Conservation (phyloP, 2,888 invertebrate species). For the Tethea ocularis region DNA sequence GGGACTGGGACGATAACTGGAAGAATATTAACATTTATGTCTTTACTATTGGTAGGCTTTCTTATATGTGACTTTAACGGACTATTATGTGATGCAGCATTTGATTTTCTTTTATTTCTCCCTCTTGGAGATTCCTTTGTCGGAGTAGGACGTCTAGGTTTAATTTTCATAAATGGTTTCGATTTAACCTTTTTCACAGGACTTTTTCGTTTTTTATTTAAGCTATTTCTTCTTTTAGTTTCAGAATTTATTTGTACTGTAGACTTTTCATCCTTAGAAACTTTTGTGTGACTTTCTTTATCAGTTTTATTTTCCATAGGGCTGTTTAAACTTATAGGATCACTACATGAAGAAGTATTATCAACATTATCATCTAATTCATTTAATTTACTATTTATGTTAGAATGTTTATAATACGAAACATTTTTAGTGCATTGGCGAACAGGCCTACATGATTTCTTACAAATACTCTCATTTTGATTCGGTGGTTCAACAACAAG, state of each 20-base stretch:
- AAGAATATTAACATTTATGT: conserved; percentile 35
- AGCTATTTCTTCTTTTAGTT: conserved; percentile 35
- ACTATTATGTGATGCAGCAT: conserved; percentile 27
- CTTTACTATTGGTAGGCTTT: conserved; percentile 48
- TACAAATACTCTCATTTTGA: conserved; percentile 31
- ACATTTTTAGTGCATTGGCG: conserved; percentile 76
- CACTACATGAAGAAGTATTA: conserved; percentile 47
- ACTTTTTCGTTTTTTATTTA: conserved; percentile 52
- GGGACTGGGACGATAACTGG: conserved; percentile 42
- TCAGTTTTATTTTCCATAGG: conserved; percentile 37
- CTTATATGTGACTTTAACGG: conserved; percentile 32
- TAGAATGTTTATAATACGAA: conserved; percentile 60
- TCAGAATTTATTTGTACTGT: conserved; percentile 35
- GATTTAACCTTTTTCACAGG: conserved; percentile 56
- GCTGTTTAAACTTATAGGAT: conserved; percentile 42
- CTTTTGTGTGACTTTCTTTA: conserved; percentile 28
- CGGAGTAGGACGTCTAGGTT: conserved; percentile 64
- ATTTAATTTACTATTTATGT: conserved; percentile 37
- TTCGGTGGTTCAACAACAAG: conserved; percentile 25
- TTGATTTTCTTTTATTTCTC: conserved; percentile 44
- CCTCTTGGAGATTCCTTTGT: conserved; percentile 48
- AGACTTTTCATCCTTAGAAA: conserved; percentile 33
- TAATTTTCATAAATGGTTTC: conserved; percentile 70
- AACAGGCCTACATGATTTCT: conserved; percentile 58
- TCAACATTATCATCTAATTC: conserved; percentile 43